Evolutionary conservation across 1,140 invertebrate species (phyloP), one percentile per base, ranked within the genome.

Genomic region (Diorhabda carinulata): DNA sequence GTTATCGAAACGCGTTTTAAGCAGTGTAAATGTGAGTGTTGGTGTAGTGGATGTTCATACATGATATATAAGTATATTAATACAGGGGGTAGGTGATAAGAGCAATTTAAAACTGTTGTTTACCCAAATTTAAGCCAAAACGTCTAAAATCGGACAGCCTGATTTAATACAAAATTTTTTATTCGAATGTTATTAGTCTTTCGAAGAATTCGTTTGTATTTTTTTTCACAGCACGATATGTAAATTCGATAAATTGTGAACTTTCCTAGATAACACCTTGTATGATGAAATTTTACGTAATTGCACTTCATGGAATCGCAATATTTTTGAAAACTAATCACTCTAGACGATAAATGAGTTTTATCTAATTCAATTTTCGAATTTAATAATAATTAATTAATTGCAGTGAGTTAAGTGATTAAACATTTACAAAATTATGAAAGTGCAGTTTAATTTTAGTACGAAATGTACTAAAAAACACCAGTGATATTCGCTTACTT

Each of bases 221-320:
- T 71, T 70, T 65, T 67, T 70, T 78, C 77, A 78, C 77, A 78
- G 77, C 77, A 74, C 77, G 77, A 77, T 78, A 78, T 78, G 76
- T 78, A 78, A 78, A 77, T 78, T 77, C 76, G 77, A 72, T 76
- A 72, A 25, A 57, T 72, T 70, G 8, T 61, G 42, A 25, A 25
- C 47, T 52, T 52, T 52, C 6, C 47, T n/a, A 52, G 6, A 52
- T n/a, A 52, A 52, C 25, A 41, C 42, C 59, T 4, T 41, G 10
- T 42, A 43, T 61, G 59, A 41, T 43, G 9, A 41, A 40, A 41
- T 52, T 6, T 52, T 52, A 52, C 47, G 41, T 56, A 65, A 76
- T 74, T 76, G 73, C 74, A 74, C 74, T 64, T 70, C 65, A 10
- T 40, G 63, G 61, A 70, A 68, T 69, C 57, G 47, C 62, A 64